Conservation (phyloP, 2,797 vertebrate species). For the Natrix natrix region DNA sequence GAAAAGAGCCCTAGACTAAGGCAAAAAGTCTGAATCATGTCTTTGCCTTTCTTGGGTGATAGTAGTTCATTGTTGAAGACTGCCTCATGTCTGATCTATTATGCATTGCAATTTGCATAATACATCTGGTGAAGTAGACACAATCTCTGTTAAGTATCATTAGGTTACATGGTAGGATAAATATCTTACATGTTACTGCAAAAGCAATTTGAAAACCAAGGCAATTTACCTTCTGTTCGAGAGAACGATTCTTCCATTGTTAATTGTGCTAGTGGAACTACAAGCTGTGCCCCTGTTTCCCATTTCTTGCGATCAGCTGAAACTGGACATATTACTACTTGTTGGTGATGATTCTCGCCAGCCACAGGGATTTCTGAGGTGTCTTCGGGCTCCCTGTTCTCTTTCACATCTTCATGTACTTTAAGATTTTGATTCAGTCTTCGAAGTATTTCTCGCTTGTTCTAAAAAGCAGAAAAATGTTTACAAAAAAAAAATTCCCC, state of each 20-base stretch:
- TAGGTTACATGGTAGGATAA: not conserved
- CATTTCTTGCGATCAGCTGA: slow-evolving; percentile 87
- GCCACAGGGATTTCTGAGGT: slow-evolving; percentile 1
- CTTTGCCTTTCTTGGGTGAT: not conserved
- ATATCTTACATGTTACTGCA: not conserved
- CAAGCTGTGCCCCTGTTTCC: slow-evolving; percentile 79
- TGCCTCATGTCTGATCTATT: not conserved
- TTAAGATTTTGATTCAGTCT: slow-evolving; percentile 91
- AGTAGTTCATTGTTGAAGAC: not conserved
- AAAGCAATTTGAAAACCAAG: not conserved
- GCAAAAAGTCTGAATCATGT: not conserved
- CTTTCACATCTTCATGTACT: slow-evolving; percentile 75
- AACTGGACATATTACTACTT: slow-evolving; percentile 65
- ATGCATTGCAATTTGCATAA: not conserved
- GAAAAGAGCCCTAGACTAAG: not conserved
- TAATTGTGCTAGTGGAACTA: slow-evolving; percentile 80
- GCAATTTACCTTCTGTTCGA: slow-evolving; percentile 73
- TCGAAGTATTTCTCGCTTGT: slow-evolving; percentile 87
- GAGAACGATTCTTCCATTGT: slow-evolving; percentile 80
- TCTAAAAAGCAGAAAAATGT: slow-evolving; percentile 70
- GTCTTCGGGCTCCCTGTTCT: slow-evolving; percentile 35
- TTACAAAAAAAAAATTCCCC: slow-evolving; percentile 20
- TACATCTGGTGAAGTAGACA: not conserved
- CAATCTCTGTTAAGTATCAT: not conserved
- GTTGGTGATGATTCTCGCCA: slow-evolving; percentile 52